These are phyloP conservation scores for Chaunax sp. DNA, from an alignment of 2,797 vertebrate genomes.

Conservation along the genomic window DNA sequence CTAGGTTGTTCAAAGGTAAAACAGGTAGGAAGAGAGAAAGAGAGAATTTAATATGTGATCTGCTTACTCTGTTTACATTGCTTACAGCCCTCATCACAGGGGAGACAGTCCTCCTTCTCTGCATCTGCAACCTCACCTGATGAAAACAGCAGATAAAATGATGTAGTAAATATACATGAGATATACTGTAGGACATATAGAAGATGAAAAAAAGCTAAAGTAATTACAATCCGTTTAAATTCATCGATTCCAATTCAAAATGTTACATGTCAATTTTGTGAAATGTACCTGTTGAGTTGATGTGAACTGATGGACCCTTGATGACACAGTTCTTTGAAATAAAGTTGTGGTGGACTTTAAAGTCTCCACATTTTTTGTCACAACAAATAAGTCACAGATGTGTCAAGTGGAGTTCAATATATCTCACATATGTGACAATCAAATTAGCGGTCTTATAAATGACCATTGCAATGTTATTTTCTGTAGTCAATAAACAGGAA, in stretches of 20 bases:
- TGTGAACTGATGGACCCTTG: too few species aligned
- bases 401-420: not conserved
- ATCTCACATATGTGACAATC: conserved; percentile 9
- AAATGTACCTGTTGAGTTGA: not conserved
- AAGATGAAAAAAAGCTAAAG: not conserved
- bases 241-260: not conserved
- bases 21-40: not conserved
- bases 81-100: conserved; percentile 90
- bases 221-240: too few species aligned
- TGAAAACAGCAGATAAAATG: conserved; percentile 19
- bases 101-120: conserved; percentile 81
- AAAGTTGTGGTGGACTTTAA: not conserved
- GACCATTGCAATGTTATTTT: not conserved
- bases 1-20: not conserved
- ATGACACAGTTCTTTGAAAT: not conserved
- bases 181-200: not conserved
- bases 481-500: not conserved
- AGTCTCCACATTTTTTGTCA: not conserved
- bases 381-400: not conserved
- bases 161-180: not conserved
- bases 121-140: conserved; percentile 83
- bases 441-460: conserved; percentile 5
- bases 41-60: not conserved
- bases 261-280: not conserved
- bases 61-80: conserved; percentile 87